Conservation (phyloP, 1,140 invertebrate species). For the Pseudomyrmex concolor region DNA sequence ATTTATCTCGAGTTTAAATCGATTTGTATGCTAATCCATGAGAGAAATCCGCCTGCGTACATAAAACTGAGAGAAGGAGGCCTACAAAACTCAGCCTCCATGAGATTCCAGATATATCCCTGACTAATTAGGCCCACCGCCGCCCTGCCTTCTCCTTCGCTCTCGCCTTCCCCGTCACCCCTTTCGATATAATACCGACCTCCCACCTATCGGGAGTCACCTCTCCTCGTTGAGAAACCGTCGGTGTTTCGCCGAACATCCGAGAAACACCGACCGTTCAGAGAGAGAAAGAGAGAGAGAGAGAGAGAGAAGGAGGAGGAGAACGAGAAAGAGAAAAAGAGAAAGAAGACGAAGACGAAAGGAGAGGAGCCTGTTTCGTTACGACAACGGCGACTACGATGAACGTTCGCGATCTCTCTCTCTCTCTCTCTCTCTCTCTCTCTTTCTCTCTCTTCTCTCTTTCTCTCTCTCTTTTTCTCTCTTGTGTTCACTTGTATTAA, state of each 20-base stretch:
- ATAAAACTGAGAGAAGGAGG: constrained; percentile 83
- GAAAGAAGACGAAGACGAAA: constrained; percentile 42
- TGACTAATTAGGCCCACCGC: constrained; percentile 84
- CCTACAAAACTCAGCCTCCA: constrained; percentile 82
- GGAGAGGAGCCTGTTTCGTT: constrained; percentile 60
- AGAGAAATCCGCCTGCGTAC: constrained; percentile 83
- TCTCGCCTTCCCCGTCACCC: constrained; percentile 1
- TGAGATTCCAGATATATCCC: constrained; percentile 84
- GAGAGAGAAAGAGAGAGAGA: constrained; percentile 13
- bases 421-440: constrained; percentile 1
- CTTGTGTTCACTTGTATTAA: constrained; percentile 62
- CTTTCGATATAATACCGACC: constrained; percentile 70
- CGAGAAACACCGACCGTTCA: constrained; percentile 57
- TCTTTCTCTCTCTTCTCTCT: constrained; percentile 1
- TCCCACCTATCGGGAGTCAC: constrained; percentile 66
- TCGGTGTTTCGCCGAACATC: constrained; percentile 44
- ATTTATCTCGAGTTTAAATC: constrained; percentile 86
- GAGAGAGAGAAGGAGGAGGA: constrained; percentile 40
- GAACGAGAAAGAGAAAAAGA: constrained; percentile 13
- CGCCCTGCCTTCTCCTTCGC: constrained; percentile 59
- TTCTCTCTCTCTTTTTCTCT: constrained; percentile 1
- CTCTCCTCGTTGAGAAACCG: constrained; percentile 67
- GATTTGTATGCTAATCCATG: constrained; percentile 85
- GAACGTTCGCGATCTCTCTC: constrained; percentile 20
- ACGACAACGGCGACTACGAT: constrained; percentile 62